Evolutionary conservation across 2,888 invertebrate species (phyloP).

Genomic region (Onthophagus sagittarius): DNA sequence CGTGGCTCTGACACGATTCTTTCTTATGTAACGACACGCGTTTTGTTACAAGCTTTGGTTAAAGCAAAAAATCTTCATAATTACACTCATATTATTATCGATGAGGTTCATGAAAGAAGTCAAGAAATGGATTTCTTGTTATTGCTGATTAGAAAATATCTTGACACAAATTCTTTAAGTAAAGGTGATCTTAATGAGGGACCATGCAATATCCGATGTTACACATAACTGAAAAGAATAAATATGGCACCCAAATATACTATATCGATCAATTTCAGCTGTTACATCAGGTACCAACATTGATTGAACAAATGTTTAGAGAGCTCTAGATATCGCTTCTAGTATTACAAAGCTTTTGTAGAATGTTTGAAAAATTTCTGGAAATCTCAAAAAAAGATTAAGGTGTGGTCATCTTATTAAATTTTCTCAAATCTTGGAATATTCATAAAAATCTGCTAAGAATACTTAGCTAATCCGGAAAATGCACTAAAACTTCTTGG

Average conservation of each 20-base stretch:
- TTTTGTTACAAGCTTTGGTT: conserved; percentile 76
- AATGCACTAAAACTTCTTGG: too few species aligned
- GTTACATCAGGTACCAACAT: conserved; percentile 43
- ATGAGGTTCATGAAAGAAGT: conserved; percentile 92
- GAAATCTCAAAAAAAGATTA: too few species aligned
- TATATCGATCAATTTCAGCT: conserved; percentile 55
- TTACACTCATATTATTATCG: conserved; percentile 86
- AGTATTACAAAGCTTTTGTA: too few species aligned
- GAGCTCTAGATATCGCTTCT: too few species aligned
- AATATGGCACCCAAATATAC: conserved; percentile 58
- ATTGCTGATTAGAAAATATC: conserved; percentile 73
- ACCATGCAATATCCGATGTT: conserved; percentile 55
- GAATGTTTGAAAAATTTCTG: too few species aligned
- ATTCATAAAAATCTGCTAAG: too few species aligned
- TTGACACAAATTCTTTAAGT: conserved; percentile 65
- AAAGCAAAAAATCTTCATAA: conserved; percentile 64
- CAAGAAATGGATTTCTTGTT: conserved; percentile 89
- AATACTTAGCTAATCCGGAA: too few species aligned
- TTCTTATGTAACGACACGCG: conserved; percentile 85
- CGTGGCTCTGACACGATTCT: conserved; percentile 68
- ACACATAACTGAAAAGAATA: conserved; percentile 52
- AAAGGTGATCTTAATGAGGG: conserved; percentile 54
- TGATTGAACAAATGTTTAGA: too few species aligned
- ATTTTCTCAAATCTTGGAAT: too few species aligned
- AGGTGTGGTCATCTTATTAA: too few species aligned